Base-by-base conservation (phyloP, 23 tunicate species). In the Styela plicata region DNA sequence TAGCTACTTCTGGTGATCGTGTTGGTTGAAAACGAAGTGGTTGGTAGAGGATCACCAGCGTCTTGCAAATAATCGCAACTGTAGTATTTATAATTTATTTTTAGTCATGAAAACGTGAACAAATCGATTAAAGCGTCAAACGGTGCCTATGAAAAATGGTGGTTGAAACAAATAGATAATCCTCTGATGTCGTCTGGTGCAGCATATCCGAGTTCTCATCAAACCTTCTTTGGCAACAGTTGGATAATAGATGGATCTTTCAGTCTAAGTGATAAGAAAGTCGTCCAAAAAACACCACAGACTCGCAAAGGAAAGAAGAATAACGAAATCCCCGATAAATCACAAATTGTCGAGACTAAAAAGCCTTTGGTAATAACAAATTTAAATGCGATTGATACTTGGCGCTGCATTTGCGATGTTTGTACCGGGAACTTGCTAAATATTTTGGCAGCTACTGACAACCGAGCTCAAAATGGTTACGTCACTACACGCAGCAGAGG, bases 81-180 rank as follows among this genome's bases (percentile, higher is more conserved):
- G 26, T n/a, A n/a, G n/a, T n/a, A n/a, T 78, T 22, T n/a, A 63
- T 23, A 21, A 22, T 33, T 67, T 63, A 17, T 21, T 24, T 79
- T 24, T 17, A 87, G 94, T 34, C 85, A 89, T 33, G 69, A 64
- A 35, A 69, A 35, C 5, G 28, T 89, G 23, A 53, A 52, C 61
- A 74, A 64, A 2, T 65, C 86, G 2, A 30, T 80, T 25, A 66
- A 52, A 5, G 37, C 52, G 19, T 24, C 94, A 24, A 64, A 64
- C 7, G 81, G 82, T 22, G 85, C 94, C 24, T 89, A 79, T 71
- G 94, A 89, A 67, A 63, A 36, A 37, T 89, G 94, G 94, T 84
- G 88, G 88, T 74, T 89, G 65, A 1, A 1, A 44, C 81, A 76
- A 29, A 23, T 53, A 7, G 81, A 31, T 27, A 65, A 76, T 76